Base-by-base conservation (phyloP, 2,888 invertebrate species). In the Stenoptilia bipunctidactyla region DNA sequence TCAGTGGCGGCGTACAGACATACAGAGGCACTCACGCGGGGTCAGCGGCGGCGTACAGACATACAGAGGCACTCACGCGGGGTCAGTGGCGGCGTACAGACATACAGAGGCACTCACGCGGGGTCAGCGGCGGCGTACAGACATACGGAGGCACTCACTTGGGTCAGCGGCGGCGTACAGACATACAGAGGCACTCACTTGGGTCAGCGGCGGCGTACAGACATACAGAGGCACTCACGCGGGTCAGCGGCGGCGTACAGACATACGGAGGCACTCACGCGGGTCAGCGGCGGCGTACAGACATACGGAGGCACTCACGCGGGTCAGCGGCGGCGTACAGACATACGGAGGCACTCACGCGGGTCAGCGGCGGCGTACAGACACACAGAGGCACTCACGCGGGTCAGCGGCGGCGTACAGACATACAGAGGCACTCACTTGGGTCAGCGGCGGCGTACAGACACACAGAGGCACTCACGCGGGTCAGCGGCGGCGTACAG, bases 91-190 rank as follows among this genome's bases (percentile, higher is more conserved):
- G 98, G 84, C 34, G 98, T 96, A 49, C 99, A 95, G n/a, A n/a
- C n/a, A n/a, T n/a, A 34, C 34, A 39, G 10, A n/a, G n/a, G n/a
- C n/a, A n/a, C n/a, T n/a, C n/a, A n/a, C n/a, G n/a, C n/a, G n/a
- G n/a, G n/a, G n/a, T 95, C 41, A 98, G 98, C 79, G 99, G 98
- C 56, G 98, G 84, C 34, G 98, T 96, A 49, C 99, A 95, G n/a
- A n/a, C n/a, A n/a, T n/a, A n/a, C n/a, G n/a, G n/a, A n/a, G 5
- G 13, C n/a, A 10, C 35, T 13, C 35, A 10, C 13, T 2, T 14
- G 15, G 4, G 12, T 35, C 13, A 40, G 38, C 41, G 39, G 41
- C 44, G 48, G n/a, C 43, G 47, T 1, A 46, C n/a, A n/a, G n/a
- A n/a, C n/a, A n/a, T n/a, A n/a, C n/a, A n/a, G n/a, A n/a, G n/a